Conservation (phyloP, 2,113 vertebrate species). For the Ginglymostoma cirratum region DNA sequence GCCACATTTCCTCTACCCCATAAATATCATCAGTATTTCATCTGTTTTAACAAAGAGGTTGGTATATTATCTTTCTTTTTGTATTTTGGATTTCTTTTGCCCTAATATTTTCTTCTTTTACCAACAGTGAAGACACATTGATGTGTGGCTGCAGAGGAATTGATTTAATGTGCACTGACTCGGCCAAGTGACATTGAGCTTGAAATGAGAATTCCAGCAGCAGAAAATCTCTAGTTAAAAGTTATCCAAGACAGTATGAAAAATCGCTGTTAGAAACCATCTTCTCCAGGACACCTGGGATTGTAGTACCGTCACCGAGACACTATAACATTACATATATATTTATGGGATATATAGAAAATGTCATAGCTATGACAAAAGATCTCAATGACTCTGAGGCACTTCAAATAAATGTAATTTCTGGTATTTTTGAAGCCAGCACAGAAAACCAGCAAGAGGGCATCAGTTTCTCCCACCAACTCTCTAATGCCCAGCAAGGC, state of each 20-base stretch:
- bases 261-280: not conserved
- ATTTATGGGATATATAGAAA: not conserved
- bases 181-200: not conserved
- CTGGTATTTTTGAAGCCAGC: not conserved
- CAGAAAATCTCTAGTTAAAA: not conserved
- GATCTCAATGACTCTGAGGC: not conserved
- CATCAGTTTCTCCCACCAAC: not conserved
- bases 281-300: not conserved
- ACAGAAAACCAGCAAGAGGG: not conserved
- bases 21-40: not conserved
- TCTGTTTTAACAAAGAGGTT: not conserved
- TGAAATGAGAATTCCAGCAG: not conserved
- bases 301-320: not conserved
- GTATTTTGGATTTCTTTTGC: not conserved
- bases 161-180: not conserved
- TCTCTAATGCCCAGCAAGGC: not conserved
- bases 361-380: not conserved
- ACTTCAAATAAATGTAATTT: not conserved
- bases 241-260: not conserved
- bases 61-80: not conserved
- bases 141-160: not conserved
- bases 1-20: not conserved
- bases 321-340: not conserved
- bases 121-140: not conserved
- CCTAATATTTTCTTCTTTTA: not conserved